phyloP scores from a whole-genome alignment of 2,888 invertebrate genomes.

The Caradrina clavipalpis region DNA sequence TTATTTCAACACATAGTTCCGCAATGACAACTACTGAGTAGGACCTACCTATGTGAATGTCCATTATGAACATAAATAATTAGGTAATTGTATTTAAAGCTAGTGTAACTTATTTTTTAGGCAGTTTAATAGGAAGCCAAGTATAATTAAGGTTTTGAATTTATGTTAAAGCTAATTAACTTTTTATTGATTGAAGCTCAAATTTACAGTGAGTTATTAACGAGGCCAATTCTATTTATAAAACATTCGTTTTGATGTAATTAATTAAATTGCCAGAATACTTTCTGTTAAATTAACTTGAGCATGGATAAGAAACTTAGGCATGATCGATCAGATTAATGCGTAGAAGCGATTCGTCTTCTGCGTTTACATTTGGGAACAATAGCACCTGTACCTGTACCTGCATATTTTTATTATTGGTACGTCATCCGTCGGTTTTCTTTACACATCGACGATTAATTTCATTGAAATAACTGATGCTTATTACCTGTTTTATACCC shows the following conservation, averaged over 20 bases:
- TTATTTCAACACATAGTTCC: conserved; percentile 23
- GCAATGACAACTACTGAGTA: conserved; percentile 9
- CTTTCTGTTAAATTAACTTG: background rate
- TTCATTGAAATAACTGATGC: conserved; percentile 19
- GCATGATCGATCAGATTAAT: background rate
- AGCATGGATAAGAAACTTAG: background rate
- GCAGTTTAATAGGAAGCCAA: conserved; percentile 17
- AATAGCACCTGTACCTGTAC: background rate
- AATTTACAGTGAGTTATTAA: background rate
- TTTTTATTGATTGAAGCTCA: background rate
- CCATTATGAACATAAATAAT: background rate
- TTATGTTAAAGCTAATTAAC: conserved; percentile 2
- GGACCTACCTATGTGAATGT: conserved; percentile 3
- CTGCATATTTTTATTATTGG: background rate
- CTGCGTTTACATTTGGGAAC: conserved; percentile 15
- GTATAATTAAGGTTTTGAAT: conserved; percentile 9
- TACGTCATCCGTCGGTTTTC: conserved; percentile 4
- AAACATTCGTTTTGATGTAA: background rate
- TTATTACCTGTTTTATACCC: conserved; percentile 3
- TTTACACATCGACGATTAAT: background rate
- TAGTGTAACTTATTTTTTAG: conserved; percentile 9
- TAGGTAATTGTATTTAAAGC: conserved; percentile 17
- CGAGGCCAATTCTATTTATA: background rate
- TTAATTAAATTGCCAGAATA: background rate
- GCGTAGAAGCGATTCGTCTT: background rate